Percentiles rank a stretch among this genome's conserved stretches.
Evolutionary conservation across 2,888 invertebrate species (phyloP).

Genomic region (Pammene aurita): DNA sequence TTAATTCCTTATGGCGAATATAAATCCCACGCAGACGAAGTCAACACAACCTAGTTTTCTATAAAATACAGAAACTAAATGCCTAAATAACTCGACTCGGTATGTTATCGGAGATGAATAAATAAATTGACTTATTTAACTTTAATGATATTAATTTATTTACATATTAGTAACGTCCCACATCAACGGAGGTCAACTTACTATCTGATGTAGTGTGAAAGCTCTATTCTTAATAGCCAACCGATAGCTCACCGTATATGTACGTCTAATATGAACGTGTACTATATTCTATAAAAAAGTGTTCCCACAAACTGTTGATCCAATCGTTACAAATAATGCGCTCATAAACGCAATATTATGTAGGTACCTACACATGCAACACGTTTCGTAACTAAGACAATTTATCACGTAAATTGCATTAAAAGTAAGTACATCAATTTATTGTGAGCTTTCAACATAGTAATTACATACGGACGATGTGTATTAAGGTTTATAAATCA

Average conservation of each 20-base stretch:
- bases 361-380: constrained; percentile 15
- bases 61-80: too few species aligned
- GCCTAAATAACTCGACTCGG: too few species aligned
- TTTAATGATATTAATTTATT: too few species aligned
- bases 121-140: too few species aligned
- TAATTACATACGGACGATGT: constrained; percentile 31
- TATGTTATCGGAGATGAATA: too few species aligned
- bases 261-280: not conserved
- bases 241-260: not conserved
- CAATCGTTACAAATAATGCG: constrained; percentile 9
- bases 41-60: too few species aligned
- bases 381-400: constrained; percentile 25
- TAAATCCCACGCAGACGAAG: too few species aligned
- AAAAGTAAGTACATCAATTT: constrained; percentile 40
- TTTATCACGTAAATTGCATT: constrained; percentile 38
- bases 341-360: constrained; percentile 10
- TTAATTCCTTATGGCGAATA: too few species aligned
- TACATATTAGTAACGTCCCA: too few species aligned
- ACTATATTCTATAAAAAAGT: not conserved
- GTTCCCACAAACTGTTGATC: constrained; percentile 12
- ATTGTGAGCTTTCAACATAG: constrained; percentile 40
- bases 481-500: constrained; percentile 37
- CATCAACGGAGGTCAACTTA: too few species aligned
- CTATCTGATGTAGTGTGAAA: too few species aligned
- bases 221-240: too few species aligned